Evolutionary conservation across 2,888 invertebrate genomes (phyloP), one percentile per base, ranked within the genome.

Genomic region (Ligdia adustata): DNA sequence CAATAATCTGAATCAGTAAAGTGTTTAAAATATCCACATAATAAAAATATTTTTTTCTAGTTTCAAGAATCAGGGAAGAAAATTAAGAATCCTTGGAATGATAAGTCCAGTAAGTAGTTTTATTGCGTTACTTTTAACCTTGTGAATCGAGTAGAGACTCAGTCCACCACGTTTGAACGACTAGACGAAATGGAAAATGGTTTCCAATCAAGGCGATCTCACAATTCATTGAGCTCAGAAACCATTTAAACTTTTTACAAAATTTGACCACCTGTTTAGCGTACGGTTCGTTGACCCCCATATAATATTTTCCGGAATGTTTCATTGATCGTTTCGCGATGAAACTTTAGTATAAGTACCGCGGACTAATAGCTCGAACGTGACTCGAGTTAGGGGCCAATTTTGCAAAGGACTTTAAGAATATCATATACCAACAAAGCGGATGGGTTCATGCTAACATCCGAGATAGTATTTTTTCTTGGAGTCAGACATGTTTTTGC

Each of bases 261-360:
- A 33, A 50, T 52, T 50, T 48, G 54, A 45, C 55, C 55, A 60
- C 60, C 60, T 60, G 60, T 55, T 51, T 52, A 44, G 61, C 62
- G 61, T 66, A 60, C 64, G 66, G 69, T 60, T 67, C 62, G 69
- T 59, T 72, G 63, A 57, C 44, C 61, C 59, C 62, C 66, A 74
- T 83, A 77, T 80, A 79, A 78, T 80, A 81, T 83, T 82, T 84
- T 79, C 72, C 62, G 70, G 69, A 73, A 69, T 73, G 72, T 78
- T 79, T 69, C 80, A 81, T 79, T 81, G 83, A 85, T 84, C 82
- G 82, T 74, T 82, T 78, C 64, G 71, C 79, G 80, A 79, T 82
- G 82, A 84, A 88, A 86, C 82, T 86, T 86, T 78, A 80, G 72
- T 82, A 78, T 77, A 84, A 87, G 86, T 82, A 82, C 77, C 28